Conservation (phyloP, 2,888 invertebrate genomes). For the Thysanoteuthis rhombus region DNA sequence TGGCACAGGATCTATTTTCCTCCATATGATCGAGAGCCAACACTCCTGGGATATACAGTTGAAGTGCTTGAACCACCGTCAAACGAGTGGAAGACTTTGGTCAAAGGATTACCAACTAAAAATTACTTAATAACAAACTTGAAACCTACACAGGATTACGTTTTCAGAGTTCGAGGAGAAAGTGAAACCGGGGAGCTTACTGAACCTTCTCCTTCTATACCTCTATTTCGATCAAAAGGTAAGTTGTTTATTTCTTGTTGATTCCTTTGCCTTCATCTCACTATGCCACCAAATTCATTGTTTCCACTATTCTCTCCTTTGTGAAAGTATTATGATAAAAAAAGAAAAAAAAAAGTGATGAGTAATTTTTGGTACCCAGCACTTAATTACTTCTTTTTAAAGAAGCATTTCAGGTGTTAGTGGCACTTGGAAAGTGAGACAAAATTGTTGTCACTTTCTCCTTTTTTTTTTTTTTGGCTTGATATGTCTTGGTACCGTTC, state of each 20-base stretch:
- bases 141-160: conserved; percentile 93
- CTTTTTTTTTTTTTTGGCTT: too few relatives aligned
- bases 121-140: conserved; percentile 68
- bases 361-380: too few relatives aligned
- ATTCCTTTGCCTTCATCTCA: too few relatives aligned
- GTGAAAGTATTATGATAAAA: too few relatives aligned
- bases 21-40: conserved; percentile 29
- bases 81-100: conserved; percentile 52
- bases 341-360: too few relatives aligned
- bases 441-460: too few relatives aligned
- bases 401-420: too few relatives aligned
- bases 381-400: too few relatives aligned
- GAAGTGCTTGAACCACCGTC: conserved; percentile 48
- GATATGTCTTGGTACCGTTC: too few relatives aligned
- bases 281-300: too few relatives aligned
- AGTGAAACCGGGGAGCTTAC: conserved; percentile 86
- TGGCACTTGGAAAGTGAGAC: too few relatives aligned
- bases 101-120: conserved; percentile 49
- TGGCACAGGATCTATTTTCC: conserved; percentile 59
- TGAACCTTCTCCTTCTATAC: conserved; percentile 87
- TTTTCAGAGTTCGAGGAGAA: conserved; percentile 93
- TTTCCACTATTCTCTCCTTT: too few relatives aligned
- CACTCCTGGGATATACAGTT: conserved; percentile 38
- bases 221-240: conserved; percentile 53
- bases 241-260: conserved; percentile 31